Evolutionary conservation across 2,113 vertebrate genomes (phyloP), one percentile per base, ranked within the genome.

Genomic region (Lagopus muta): DNA sequence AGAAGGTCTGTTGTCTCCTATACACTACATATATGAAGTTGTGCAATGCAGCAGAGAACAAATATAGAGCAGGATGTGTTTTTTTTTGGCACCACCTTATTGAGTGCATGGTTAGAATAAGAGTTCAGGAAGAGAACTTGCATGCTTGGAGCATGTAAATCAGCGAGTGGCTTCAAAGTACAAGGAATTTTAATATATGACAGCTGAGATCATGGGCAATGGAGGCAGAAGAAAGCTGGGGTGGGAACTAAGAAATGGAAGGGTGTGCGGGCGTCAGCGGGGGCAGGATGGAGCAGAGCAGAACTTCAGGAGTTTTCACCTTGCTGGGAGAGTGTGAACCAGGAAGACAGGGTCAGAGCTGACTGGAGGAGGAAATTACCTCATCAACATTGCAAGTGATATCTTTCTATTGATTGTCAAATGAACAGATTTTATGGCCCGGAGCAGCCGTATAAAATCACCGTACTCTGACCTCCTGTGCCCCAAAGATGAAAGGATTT

Each of bases 391-490:
- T 6, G 65, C 42, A 62, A 88, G 66, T 45, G 79, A 38, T 90
- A 88, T 52, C 89, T 90, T 92, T 45, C 79, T 82, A 88, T 93
- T 93, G 94, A 95, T 95, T 96, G 89, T 86, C 73, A 93, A 92
- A 86, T 72, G 36, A 88, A 81, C 48, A 90, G 87, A 91, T 78
- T 91, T 81, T 76, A 90, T 92, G 76, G 93, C 88, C 79, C 75
- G 93, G 36, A 91, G 88, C 88, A 74, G 92, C 47, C 48, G 34
- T 45, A 83, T 88, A 78, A 86, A 88, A 71, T 83, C 64, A 90
- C 81, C 52, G 10, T 18, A 54, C 32, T 58, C 82, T 94, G 76
- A 91, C 88, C 85, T 94, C 70, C 74, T 65, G 57, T 86, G 61
- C 70, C 60, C 69, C 40, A 62, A 21, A 91, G 89, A 95, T 88